Conservation (phyloP, 2,113 vertebrate species). For the Vulpes lagopus region DNA sequence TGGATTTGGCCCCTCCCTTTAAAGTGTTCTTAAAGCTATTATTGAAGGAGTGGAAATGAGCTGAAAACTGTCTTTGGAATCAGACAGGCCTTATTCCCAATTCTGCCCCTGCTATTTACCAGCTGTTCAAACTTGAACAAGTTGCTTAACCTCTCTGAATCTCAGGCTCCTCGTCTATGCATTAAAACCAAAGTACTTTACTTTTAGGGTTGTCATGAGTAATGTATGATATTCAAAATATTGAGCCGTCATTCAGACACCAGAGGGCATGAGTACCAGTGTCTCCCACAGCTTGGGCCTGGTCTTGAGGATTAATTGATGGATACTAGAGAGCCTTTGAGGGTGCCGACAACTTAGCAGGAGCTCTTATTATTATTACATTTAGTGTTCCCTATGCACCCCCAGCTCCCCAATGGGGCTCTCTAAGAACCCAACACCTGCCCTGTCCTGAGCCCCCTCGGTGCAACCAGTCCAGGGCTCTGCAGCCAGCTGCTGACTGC, state of each 20-base stretch:
- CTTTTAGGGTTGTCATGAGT: background rate
- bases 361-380: too few relatives aligned
- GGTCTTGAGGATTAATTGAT: background rate
- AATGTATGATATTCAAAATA: background rate
- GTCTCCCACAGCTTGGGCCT: background rate
- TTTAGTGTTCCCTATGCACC: background rate
- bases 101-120: background rate
- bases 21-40: background rate
- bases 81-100: background rate
- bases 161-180: background rate
- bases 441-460: background rate
- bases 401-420: rapidly evolving
- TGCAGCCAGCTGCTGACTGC: background rate
- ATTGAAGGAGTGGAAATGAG: background rate
- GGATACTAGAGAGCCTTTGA: rapidly evolving
- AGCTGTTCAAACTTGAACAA: too few relatives aligned
- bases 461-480: background rate
- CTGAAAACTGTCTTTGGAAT: background rate
- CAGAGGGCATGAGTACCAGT: rapidly evolving
- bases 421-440: background rate
- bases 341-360: background rate
- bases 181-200: background rate
- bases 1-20: background rate
- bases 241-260: background rate
- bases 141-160: background rate